Evolutionary conservation across 2,113 vertebrate species (phyloP).

Genomic region (Charina bottae): DNA sequence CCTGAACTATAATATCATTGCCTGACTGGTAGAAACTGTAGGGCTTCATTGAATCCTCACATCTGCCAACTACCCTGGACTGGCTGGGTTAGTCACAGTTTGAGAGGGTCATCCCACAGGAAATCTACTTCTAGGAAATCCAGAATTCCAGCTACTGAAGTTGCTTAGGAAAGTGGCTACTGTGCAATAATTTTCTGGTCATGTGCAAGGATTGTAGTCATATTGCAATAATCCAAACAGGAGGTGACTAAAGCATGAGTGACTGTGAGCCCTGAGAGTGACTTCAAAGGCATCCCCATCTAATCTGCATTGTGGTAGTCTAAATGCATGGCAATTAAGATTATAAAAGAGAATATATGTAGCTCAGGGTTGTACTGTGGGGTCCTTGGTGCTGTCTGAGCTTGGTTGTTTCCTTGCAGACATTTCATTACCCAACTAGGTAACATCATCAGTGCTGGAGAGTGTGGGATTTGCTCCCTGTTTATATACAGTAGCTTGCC

Average conservation of each 20-base stretch:
- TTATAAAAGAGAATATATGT: neutral
- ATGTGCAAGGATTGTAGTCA: neutral
- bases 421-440: too few relatives aligned
- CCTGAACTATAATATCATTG: neutral
- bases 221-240: neutral
- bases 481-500: too few relatives aligned
- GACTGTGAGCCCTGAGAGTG: neutral
- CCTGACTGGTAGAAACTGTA: neutral
- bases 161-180: neutral
- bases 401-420: too few relatives aligned
- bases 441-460: too few relatives aligned
- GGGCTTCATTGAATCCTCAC: neutral
- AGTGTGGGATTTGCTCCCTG: too few relatives aligned
- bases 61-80: neutral
- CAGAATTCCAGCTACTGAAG: neutral
- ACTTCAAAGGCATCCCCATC: neutral
- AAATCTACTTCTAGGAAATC: neutral
- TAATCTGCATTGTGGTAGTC: neutral
- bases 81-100: neutral
- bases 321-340: neutral
- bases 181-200: neutral
- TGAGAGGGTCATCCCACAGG: neutral
- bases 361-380: too few relatives aligned
- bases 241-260: neutral
- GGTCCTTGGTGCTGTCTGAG: too few relatives aligned